A percentile compares a stretch with the other conserved stretches of the same genome.
These are phyloP conservation scores for Solenopsis fugax DNA, from an alignment of 1,140 invertebrate species.

Conservation along the genomic window DNA sequence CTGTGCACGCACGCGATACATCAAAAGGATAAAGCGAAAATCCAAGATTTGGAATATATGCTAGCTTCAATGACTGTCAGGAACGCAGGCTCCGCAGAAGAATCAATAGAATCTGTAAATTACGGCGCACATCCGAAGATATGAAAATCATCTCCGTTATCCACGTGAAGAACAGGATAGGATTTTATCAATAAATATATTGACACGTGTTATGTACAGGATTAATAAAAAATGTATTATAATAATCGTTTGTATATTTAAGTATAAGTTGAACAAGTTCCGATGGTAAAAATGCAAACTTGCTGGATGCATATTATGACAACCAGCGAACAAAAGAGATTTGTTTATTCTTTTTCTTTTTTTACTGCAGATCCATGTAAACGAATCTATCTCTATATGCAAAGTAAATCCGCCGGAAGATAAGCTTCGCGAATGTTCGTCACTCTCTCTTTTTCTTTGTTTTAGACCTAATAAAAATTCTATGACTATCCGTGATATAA, in stretches of 20 bases:
- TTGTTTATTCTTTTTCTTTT: constrained; percentile 52
- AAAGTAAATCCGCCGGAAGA: constrained; percentile 56
- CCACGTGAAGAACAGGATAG: constrained; percentile 44
- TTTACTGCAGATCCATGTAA: constrained; percentile 76
- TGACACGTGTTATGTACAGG: constrained; percentile 69
- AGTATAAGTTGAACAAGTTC: constrained; percentile 77
- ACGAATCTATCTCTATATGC: constrained; percentile 72
- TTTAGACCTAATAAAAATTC: constrained; percentile 57
- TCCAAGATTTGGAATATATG: constrained; percentile 70
- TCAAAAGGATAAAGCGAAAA: constrained; percentile 72
- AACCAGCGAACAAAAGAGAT: constrained; percentile 82
- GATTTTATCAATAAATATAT: constrained; percentile 45
- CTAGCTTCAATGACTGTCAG: constrained; percentile 34
- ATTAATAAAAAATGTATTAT: constrained; percentile 87
- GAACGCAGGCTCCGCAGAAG: neutral
- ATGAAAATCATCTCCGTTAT: constrained; percentile 24
- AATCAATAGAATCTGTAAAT: neutral
- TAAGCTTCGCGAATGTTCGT: constrained; percentile 28
- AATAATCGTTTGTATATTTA: constrained; percentile 81
- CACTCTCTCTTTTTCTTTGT: neutral
- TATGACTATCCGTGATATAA: constrained; percentile 53
- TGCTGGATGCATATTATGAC: constrained; percentile 79
- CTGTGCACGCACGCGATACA: constrained; percentile 75
- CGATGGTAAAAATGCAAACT: constrained; percentile 78
- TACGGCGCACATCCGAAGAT: constrained; percentile 48